Evolutionary conservation across 2,888 invertebrate species (phyloP).

Genomic region (Axea sp.): DNA sequence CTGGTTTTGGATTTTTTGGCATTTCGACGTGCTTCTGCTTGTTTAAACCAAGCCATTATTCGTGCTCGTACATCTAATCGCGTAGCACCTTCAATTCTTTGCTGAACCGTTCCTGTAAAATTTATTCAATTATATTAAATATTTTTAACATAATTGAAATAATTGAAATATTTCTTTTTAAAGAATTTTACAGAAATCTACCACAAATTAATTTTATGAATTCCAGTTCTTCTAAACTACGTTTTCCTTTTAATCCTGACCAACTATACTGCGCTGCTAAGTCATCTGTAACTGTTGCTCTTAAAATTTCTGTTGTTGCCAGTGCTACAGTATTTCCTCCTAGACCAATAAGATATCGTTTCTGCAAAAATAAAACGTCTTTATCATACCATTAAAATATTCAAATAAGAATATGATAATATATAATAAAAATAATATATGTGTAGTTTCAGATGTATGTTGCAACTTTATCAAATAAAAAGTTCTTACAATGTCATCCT

Average conservation of each 20-base stretch:
- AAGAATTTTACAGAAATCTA: too few relatives aligned
- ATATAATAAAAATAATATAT: too few relatives aligned
- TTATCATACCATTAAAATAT: too few relatives aligned
- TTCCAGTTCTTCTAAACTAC: slow-evolving; percentile 56
- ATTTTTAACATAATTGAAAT: too few relatives aligned
- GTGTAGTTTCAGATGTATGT: too few relatives aligned
- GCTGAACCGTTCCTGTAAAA: slow-evolving; percentile 49
- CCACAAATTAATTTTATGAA: slow-evolving; percentile 56
- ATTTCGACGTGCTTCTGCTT: slow-evolving; percentile 56
- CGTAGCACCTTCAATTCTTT: slow-evolving; percentile 60
- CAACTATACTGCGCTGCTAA: slow-evolving; percentile 55
- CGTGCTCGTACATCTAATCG: slow-evolving; percentile 57
- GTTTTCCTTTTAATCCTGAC: slow-evolving; percentile 60
- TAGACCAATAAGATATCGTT: slow-evolving; percentile 53
- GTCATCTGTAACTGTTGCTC: slow-evolving; percentile 56
- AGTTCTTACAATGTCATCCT: slow-evolving; percentile 53
- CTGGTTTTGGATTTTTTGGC: slow-evolving; percentile 53
- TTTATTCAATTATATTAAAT: too few relatives aligned
- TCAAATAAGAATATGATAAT: too few relatives aligned
- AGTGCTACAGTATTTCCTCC: slow-evolving; percentile 56
- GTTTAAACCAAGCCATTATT: slow-evolving; percentile 62
- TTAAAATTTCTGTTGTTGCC: slow-evolving; percentile 57
- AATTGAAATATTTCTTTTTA: too few relatives aligned
- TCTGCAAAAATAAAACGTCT: too few relatives aligned
- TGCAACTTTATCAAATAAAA: background rate